Evolutionary conservation across 2,888 invertebrate genomes (phyloP), one percentile per base, ranked within the genome.

Genomic region (Stenchaetothrips biformis): DNA sequence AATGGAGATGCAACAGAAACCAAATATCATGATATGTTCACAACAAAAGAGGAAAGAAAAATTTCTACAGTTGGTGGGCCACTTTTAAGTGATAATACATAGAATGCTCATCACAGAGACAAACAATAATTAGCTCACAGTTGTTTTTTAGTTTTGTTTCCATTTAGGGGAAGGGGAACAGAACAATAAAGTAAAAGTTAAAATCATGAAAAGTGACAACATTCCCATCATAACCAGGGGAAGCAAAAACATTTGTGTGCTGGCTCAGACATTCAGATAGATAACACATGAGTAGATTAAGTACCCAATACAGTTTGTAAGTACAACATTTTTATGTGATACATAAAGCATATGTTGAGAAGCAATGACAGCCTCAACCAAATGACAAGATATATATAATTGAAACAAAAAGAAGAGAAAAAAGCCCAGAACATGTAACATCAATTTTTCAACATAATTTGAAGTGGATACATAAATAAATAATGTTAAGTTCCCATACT

Each of bases 281-380:
- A 74, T 25, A 74, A 74, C 11, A 74, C 25, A 74, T 74, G 67
- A 74, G 67, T 74, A 74, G 21, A 74, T 74, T 74, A 74, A 74
- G 67, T 74, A 74, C 67, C 67, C 67, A 74, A 74, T 25, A 25
- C 25, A 74, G 21, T 74, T 25, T 74, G 67, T 74, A 74, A 74
- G 67, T 74, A 74, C 67, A 74, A 74, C 0, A 25, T 25, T 74
- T 74, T 74, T 11, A 74, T 21, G 25, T 21, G 25, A 74, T 25
- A 74, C 67, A 74, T 74, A 25, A 21, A 74, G 67, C 67, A 21
- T 74, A 7, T 16, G 16, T 18, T 18, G 18, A 18, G 59, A 18
- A 18, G 16, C 59, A 2, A 37, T 37, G 37, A 37, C 37, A 37
- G 37, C 37, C 37, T 37, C 37, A 37, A 4, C n/a, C n/a, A n/a